Evolutionary conservation across 2,888 invertebrate species (phyloP).

Genomic region (Pterostichus madidus): DNA sequence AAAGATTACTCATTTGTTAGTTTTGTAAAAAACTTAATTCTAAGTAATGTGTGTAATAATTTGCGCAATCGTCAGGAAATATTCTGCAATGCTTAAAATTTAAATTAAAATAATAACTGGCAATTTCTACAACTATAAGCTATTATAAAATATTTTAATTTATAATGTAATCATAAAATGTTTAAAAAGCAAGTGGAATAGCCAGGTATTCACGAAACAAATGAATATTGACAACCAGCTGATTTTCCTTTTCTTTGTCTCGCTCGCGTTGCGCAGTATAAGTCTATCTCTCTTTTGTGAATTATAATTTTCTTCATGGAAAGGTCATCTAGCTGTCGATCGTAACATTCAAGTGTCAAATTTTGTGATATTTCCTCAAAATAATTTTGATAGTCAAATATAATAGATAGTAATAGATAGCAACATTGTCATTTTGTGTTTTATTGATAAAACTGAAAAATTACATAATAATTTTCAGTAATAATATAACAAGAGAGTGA

Average conservation of each 20-base stretch:
- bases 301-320: conserved; percentile 22
- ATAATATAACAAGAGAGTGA: too few species aligned
- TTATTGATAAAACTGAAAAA: too few species aligned
- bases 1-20: conserved; percentile 53
- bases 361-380: conserved; percentile 1
- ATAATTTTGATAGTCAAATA: not conserved
- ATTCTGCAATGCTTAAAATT: conserved; percentile 4
- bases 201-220: conserved; percentile 25
- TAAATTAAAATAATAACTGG: conserved; percentile 6
- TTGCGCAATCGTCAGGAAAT: conserved; percentile 18
- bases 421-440: too few species aligned
- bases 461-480: too few species aligned
- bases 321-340: not conserved
- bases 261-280: conserved; percentile 9
- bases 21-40: conserved; percentile 30
- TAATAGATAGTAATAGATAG: too few species aligned
- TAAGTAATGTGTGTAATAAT: conserved; percentile 49
- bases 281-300: conserved; percentile 33
- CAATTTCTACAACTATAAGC: too few species aligned
- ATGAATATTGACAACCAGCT: conserved; percentile 58
- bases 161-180: conserved; percentile 9
- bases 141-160: not conserved
- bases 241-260: conserved; percentile 49
- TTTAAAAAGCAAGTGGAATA: conserved; percentile 4
- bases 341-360: not conserved